phyloP scores from a whole-genome alignment of 2,888 invertebrate genomes.

The Apocheima hispidaria region DNA sequence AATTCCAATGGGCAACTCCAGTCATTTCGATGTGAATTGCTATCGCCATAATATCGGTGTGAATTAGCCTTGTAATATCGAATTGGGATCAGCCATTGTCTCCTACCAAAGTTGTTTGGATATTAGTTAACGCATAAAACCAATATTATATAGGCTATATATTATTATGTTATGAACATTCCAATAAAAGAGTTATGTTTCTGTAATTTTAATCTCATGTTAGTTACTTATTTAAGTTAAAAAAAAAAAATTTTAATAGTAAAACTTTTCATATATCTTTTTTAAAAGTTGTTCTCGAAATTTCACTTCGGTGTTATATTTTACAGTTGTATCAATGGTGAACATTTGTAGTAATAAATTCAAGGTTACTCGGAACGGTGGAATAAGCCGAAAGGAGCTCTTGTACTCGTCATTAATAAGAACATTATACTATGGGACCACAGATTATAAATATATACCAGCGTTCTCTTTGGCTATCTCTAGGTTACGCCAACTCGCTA shows the following conservation, averaged over 20 bases:
- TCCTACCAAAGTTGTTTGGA: conserved; percentile 42
- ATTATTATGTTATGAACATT: conserved; percentile 41
- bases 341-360: not conserved
- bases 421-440: no score
- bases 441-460: no score
- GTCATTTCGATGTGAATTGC: no score
- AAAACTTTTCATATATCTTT: conserved; percentile 8
- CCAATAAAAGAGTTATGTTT: conserved; percentile 38
- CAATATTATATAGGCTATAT: conserved; percentile 18
- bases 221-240: conserved; percentile 37
- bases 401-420: no score
- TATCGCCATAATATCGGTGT: no score
- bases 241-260: conserved; percentile 8
- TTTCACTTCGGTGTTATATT: not conserved
- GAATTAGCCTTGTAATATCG: not conserved
- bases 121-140: conserved; percentile 29
- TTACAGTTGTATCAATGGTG: not conserved
- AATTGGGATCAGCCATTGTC: conserved; percentile 14
- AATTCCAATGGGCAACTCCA: no score
- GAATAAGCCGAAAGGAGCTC: no score
- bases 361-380: no score
- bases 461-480: no score
- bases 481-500: no score
- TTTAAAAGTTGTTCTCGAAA: not conserved
- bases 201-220: conserved; percentile 40